Evolutionary conservation across 2,113 vertebrate species (phyloP).

Genomic region (Aptenodytes forsteri): DNA sequence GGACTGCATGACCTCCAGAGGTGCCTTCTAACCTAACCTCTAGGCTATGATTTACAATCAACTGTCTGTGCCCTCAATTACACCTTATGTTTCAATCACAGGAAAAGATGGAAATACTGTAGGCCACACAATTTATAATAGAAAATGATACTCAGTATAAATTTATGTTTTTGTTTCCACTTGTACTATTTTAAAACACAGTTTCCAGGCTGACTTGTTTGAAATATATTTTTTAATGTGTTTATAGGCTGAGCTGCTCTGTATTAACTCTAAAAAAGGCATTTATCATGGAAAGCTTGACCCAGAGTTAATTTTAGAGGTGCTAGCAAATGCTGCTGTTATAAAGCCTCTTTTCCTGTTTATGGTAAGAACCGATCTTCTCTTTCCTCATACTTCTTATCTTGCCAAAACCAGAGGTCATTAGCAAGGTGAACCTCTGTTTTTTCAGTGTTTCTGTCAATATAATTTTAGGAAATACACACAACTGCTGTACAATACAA

Average conservation of each 20-base stretch:
- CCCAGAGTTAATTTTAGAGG: slow-evolving; percentile 52
- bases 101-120: background rate
- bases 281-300: slow-evolving; percentile 34
- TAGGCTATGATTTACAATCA: background rate
- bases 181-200: background rate
- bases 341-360: slow-evolving; percentile 43
- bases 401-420: slow-evolving; percentile 43
- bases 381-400: background rate
- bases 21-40: background rate
- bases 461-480: background rate
- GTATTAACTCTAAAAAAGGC: slow-evolving; percentile 14
- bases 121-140: background rate
- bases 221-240: background rate
- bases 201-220: background rate
- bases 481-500: background rate
- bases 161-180: background rate
- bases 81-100: background rate
- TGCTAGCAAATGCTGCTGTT: slow-evolving; percentile 24
- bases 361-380: slow-evolving; percentile 34
- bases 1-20: background rate
- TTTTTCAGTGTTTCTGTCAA: background rate
- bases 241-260: background rate
- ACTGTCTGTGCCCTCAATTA: background rate
- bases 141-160: background rate
- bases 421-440: slow-evolving; percentile 25